Evolutionary conservation across 2,797 vertebrate species (phyloP).

Genomic region (Apogon hyalosoma): DNA sequence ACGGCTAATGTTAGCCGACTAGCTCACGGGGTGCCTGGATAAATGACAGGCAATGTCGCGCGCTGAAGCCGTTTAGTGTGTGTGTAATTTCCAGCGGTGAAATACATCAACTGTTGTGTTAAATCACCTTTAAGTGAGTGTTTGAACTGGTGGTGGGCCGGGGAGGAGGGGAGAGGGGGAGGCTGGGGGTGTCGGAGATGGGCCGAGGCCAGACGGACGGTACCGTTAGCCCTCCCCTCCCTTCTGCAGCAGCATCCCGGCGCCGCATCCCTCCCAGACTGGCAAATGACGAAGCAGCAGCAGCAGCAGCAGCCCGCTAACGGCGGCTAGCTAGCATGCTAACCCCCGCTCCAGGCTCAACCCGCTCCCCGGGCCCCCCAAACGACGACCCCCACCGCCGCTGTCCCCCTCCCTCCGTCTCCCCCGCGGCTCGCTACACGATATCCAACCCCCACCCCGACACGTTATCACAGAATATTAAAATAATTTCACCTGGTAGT

Average conservation of each 20-base stretch:
- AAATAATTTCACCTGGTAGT: slow-evolving; percentile 70
- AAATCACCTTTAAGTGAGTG: background rate
- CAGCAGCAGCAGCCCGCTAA: slow-evolving; percentile 37
- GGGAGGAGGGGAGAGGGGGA: background rate
- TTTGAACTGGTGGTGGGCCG: background rate
- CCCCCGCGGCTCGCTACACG: background rate
- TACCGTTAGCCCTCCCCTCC: slow-evolving; percentile 51
- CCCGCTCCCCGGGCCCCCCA: slow-evolving; percentile 25
- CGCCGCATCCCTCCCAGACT: slow-evolving; percentile 66
- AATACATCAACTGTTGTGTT: background rate
- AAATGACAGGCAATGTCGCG: slow-evolving; percentile 15
- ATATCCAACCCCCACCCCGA: background rate
- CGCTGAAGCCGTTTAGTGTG: slow-evolving; percentile 6
- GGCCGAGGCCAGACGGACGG: slow-evolving; percentile 65
- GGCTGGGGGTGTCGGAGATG: slow-evolving; percentile 47
- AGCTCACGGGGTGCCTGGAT: slow-evolving; percentile 25
- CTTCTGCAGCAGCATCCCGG: slow-evolving; percentile 55
- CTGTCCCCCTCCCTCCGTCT: background rate
- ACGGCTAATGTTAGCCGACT: slow-evolving; percentile 62
- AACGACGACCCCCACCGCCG: slow-evolving; percentile 6
- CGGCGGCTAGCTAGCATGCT: slow-evolving; percentile 60
- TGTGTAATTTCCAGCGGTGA: slow-evolving; percentile 3
- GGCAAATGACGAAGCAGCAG: slow-evolving; percentile 69
- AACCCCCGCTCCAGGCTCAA: slow-evolving; percentile 54
- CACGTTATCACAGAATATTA: background rate